A percentile compares a stretch with the other conserved stretches of the same genome.
Conservation (phyloP, 2,113 vertebrate genomes). For the Lynx canadensis region DNA sequence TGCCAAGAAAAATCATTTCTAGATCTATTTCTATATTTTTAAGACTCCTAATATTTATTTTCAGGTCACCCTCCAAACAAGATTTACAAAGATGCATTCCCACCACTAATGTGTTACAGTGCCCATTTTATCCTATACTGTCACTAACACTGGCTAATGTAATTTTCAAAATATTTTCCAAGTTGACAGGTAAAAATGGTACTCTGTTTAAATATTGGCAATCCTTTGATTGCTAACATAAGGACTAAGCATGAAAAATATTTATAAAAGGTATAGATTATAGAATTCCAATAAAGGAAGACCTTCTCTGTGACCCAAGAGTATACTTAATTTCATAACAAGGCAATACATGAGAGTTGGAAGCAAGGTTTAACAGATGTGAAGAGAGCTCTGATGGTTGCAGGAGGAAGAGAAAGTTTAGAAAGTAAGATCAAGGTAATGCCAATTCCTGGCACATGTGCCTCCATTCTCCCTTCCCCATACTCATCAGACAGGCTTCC, state of each 20-base stretch:
- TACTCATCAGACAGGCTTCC: background rate
- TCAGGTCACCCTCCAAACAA: background rate
- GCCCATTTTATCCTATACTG: background rate
- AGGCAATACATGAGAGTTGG: background rate
- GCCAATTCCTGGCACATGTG: background rate
- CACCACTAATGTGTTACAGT: background rate
- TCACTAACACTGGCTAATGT: background rate
- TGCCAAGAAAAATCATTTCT: background rate
- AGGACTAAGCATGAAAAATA: background rate
- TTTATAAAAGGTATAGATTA: background rate
- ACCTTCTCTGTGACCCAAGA: background rate
- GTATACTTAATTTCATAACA: background rate
- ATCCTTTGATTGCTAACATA: background rate
- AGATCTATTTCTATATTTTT: background rate
- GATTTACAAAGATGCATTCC: background rate
- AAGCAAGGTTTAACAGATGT: background rate
- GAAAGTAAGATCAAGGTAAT: background rate
- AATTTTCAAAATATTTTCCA: slow-evolving; percentile 33
- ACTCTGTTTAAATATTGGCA: background rate
- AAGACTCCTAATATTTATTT: background rate
- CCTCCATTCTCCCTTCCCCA: background rate
- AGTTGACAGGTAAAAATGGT: background rate
- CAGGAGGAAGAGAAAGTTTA: background rate
- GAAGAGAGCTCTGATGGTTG: background rate
- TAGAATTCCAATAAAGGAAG: background rate